These are phyloP conservation scores for Heteractis magnifica DNA, from an alignment of 92 coral and sea anemone genomes.

Conservation along the genomic window DNA sequence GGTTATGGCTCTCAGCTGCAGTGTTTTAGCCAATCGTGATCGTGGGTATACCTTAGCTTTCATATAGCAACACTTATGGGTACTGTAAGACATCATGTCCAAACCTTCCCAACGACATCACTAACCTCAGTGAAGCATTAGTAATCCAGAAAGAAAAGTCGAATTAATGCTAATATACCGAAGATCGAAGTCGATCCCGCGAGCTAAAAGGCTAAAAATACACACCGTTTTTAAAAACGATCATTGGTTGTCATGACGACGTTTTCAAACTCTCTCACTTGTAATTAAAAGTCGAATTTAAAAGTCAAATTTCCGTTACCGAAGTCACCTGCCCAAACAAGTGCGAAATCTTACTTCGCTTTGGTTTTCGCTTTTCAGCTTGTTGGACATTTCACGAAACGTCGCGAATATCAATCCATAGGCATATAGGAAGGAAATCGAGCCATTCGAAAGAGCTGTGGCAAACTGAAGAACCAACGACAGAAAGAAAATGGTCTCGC, in stretches of 20 bases:
- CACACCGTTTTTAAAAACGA: not conserved
- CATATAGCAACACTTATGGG: not conserved
- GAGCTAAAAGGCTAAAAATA: not conserved
- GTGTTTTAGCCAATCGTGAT: not conserved
- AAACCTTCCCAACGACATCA: no score
- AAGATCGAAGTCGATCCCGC: not conserved
- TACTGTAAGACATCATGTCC: not conserved
- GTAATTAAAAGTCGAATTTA: not conserved
- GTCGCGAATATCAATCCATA: not conserved
- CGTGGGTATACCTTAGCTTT: not conserved
- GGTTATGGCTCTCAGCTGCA: not conserved
- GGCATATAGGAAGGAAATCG: not conserved
- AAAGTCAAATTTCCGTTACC: not conserved
- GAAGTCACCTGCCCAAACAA: not conserved
- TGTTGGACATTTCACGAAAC: not conserved
- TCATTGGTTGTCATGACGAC: not conserved
- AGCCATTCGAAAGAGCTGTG: not conserved
- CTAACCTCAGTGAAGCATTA: no score
- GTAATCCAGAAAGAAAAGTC: no score
- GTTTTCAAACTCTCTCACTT: not conserved
- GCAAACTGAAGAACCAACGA: no score
- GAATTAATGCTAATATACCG: not conserved
- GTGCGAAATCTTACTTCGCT: not conserved
- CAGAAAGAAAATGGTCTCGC: no score
- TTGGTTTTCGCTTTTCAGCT: not conserved